Conservation (phyloP, 2,888 invertebrate species). For the Steinernema scapterisci region DNA sequence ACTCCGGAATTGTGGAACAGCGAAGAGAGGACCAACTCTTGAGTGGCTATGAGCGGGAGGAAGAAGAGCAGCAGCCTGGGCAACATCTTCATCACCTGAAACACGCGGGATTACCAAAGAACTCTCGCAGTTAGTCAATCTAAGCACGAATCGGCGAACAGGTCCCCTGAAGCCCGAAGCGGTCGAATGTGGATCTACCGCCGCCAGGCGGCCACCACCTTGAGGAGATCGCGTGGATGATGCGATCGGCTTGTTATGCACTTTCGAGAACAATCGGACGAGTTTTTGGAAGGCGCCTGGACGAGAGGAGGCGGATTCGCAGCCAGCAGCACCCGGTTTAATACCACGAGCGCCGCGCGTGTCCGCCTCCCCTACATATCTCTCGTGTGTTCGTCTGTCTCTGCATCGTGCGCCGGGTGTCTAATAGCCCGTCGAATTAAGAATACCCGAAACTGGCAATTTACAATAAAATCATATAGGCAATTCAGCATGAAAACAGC, state of each 20-base stretch:
- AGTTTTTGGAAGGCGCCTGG: constrained; percentile 21
- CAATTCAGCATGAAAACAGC: background rate
- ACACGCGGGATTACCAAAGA: background rate
- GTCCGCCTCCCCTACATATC: too few relatives aligned
- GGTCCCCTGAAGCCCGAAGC: constrained; percentile 6
- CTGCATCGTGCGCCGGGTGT: too few relatives aligned
- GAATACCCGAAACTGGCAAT: background rate
- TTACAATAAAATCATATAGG: background rate
- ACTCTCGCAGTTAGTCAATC: background rate
- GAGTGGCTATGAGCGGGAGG: constrained; percentile 12
- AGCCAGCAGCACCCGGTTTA: constrained; percentile 22
- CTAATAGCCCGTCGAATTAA: background rate
- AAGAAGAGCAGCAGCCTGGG: background rate
- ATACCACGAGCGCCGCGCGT: background rate
- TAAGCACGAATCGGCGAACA: background rate
- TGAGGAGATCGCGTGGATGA: constrained; percentile 2
- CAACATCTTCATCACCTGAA: background rate
- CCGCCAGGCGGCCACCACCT: background rate
- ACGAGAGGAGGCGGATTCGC: constrained; percentile 20
- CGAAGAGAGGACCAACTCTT: constrained; percentile 25
- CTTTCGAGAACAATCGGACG: constrained; percentile 32
- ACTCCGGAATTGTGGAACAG: constrained; percentile 21
- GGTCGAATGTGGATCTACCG: background rate
- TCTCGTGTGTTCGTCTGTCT: too few relatives aligned
- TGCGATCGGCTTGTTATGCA: constrained; percentile 32